Conservation (phyloP, 2,113 vertebrate genomes). For the Psilopogon haemacephalus region DNA sequence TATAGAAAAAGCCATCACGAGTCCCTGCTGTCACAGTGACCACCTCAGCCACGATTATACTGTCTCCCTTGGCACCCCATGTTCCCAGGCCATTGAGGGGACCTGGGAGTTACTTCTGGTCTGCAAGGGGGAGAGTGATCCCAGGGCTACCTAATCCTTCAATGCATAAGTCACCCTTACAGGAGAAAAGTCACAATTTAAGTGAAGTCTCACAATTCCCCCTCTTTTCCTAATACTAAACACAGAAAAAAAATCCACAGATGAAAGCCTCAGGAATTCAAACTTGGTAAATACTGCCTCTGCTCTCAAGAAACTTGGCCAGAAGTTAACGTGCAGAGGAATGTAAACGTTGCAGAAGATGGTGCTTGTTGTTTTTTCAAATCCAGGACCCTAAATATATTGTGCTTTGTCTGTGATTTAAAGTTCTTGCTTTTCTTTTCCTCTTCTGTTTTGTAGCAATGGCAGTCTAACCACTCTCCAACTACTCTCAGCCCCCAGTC, state of each 20-base stretch:
- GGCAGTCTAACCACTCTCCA: background rate
- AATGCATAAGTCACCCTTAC: background rate
- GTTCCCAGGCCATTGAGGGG: background rate
- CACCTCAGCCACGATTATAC: accelerated
- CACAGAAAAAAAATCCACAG: background rate
- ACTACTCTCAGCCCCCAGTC: background rate
- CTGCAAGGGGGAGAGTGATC: background rate
- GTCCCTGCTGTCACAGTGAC: background rate
- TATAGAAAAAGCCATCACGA: background rate
- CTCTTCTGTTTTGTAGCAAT: slow-evolving; percentile 33
- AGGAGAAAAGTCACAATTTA: background rate
- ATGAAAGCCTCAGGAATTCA: slow-evolving; percentile 7
- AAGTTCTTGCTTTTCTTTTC: background rate
- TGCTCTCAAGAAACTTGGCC: slow-evolving; percentile 35
- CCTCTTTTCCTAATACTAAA: background rate
- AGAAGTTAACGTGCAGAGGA: slow-evolving; percentile 1
- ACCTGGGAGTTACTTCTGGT: accelerated
- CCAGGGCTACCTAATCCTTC: background rate
- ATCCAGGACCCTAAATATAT: slow-evolving; percentile 16
- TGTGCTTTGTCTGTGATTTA: background rate
- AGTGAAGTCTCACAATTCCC: background rate
- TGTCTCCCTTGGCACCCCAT: accelerated
- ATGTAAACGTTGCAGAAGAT: slow-evolving; percentile 1
- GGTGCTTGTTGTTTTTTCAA: slow-evolving; percentile 3
- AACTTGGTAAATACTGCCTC: background rate